These are phyloP conservation scores for Melanotaenia trifasciata DNA, from an alignment of 2,797 vertebrate genomes.

Conservation along the genomic window DNA sequence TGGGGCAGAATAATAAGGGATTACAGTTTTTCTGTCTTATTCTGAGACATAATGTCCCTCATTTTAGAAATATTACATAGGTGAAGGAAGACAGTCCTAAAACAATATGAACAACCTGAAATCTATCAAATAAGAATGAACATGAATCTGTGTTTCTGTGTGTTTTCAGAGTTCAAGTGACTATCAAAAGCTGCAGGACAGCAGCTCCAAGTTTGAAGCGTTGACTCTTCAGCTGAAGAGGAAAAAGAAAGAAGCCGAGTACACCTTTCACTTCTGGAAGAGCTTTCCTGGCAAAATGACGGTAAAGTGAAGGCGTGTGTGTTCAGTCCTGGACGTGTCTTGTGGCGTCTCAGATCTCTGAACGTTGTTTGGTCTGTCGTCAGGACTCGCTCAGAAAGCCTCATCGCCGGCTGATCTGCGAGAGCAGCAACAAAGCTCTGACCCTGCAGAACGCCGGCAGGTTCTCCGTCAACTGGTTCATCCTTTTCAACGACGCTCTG, in stretches of 20 bases:
- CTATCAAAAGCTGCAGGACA: constrained; percentile 93
- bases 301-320: constrained; percentile 67
- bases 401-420: constrained; percentile 91
- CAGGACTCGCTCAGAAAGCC: constrained; percentile 93
- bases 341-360: neutral
- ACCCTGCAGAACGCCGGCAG: constrained; percentile 93
- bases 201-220: constrained; percentile 89
- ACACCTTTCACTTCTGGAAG: constrained; percentile 95
- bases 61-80: too few relatives aligned
- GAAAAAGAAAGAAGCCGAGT: constrained; percentile 92
- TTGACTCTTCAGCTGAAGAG: constrained; percentile 88
- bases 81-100: too few relatives aligned
- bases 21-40: too few relatives aligned
- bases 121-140: neutral
- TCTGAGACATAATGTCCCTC: too few relatives aligned
- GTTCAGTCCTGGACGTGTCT: neutral
- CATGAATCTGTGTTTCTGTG: neutral
- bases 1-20: too few relatives aligned
- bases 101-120: neutral
- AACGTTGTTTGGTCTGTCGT: constrained; percentile 16
- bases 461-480: constrained; percentile 96
- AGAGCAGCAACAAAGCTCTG: constrained; percentile 93
- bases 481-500: constrained; percentile 92
- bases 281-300: constrained; percentile 99
- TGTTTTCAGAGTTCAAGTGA: constrained; percentile 85